Base-by-base conservation (phyloP, 2,888 invertebrate species). In the Seladonia tumulorum region DNA sequence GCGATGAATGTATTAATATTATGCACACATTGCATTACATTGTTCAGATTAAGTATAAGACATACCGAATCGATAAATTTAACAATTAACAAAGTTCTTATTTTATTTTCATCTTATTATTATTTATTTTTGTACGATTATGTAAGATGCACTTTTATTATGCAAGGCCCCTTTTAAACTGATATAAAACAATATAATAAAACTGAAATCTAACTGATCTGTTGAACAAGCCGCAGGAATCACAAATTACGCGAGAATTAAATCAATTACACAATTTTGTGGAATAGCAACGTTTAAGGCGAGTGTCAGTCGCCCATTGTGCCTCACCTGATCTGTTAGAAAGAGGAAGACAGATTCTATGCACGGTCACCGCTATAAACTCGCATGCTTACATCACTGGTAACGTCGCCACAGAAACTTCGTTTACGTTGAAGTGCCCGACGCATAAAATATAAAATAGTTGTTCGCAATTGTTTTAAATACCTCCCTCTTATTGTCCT, bases 281-380 rank as follows among this genome's bases (percentile, higher is more conserved):
- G 49, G 60, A 83, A 78, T 71, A 80, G 60, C 53, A 42, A 85
- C 39, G 47, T 71, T 60, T 70, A 42, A 72, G 60, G 49, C 72
- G 35, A 66, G 39, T 60, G 71, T 39, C 60, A 29, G 63, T 77
- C 42, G 35, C 60, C 49, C 70, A 76, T 81, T 72, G 79, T 76
- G 68, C 83, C 68, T 25, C 76, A 87, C 87, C 87, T 87, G 87
- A 77, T 22, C 42, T 73, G 84, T 80, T 79, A 63, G 79, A 57
- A 49, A 71, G 72, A 87, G 57, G 57, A 87, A 79, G 87, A 87
- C 49, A 79, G 78, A 83, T 73, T 82, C 77, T 77, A 80, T 53
- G 84, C 87, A 86, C 88, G 88, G 93, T 94, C 94, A 94, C 92
- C 92, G 92, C 93, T 94, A 94, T 94, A 94, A 94, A 93, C 93